These are phyloP conservation scores for Oryctes rhinoceros DNA, from an alignment of 1,140 invertebrate genomes.

Conservation along the genomic window DNA sequence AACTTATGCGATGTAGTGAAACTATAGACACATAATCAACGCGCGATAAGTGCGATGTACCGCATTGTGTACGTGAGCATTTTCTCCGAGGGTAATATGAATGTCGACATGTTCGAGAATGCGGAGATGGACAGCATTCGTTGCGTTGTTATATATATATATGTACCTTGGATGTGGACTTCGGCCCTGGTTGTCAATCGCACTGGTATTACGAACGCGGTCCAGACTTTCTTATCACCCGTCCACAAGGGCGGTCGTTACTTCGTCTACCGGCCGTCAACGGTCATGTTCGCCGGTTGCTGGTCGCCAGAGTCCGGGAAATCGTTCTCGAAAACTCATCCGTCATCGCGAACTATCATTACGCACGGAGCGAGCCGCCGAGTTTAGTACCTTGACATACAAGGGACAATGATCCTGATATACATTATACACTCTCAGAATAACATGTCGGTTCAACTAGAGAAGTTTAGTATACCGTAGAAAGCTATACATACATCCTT, in stretches of 20 bases:
- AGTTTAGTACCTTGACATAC: slow-evolving; percentile 1
- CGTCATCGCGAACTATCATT: neutral
- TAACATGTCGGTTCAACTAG: too few species aligned
- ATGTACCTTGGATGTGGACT: slow-evolving; percentile 32
- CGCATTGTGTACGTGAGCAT: neutral
- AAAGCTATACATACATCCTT: too few species aligned
- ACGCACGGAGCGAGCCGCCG: neutral
- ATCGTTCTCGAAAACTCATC: neutral
- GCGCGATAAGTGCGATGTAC: neutral
- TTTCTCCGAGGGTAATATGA: neutral
- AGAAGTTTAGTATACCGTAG: too few species aligned
- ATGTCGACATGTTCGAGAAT: slow-evolving; percentile 6
- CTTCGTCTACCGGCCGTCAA: neutral
- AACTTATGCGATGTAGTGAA: too few species aligned
- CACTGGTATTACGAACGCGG: neutral
- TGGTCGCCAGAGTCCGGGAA: neutral
- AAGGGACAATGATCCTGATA: slow-evolving; percentile 3
- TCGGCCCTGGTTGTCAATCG: slow-evolving; percentile 12
- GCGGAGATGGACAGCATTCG: neutral
- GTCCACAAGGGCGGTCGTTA: slow-evolving; percentile 7
- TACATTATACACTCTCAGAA: neutral
- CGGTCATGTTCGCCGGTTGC: neutral
- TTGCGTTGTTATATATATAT: neutral
- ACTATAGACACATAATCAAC: too few species aligned
- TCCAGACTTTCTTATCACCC: neutral